Evolutionary conservation across 1,140 invertebrate genomes (phyloP).

Genomic region (Zaprionus taronus): DNA sequence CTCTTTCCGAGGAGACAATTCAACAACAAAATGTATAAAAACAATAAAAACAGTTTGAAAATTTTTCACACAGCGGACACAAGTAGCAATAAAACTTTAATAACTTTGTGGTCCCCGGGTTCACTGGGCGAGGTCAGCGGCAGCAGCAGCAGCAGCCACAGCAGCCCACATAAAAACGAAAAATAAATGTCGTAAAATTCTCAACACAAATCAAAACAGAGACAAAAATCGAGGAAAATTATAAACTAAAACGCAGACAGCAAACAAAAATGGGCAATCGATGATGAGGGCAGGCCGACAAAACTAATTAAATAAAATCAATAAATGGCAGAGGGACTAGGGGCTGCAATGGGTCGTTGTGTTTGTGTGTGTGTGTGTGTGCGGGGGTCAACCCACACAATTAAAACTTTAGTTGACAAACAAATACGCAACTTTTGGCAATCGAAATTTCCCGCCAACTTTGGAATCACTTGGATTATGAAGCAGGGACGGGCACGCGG

Average conservation of each 20-base stretch:
- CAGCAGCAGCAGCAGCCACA: background rate
- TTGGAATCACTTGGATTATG: background rate
- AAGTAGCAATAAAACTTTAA: constrained; percentile 72
- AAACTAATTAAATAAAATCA: constrained; percentile 80
- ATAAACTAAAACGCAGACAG: constrained; percentile 65
- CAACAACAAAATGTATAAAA: constrained; percentile 26
- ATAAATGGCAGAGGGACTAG: constrained; percentile 48
- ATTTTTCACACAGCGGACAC: constrained; percentile 41
- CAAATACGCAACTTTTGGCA: constrained; percentile 28
- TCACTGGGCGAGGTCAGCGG: constrained; percentile 48
- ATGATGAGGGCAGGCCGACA: constrained; percentile 44
- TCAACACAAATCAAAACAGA: constrained; percentile 61
- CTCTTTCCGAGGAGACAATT: constrained; percentile 9
- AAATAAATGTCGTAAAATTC: constrained; percentile 38
- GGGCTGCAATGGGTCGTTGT: constrained; percentile 20
- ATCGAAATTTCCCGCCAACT: constrained; percentile 47
- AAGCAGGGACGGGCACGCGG: background rate
- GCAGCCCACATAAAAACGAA: constrained; percentile 26
- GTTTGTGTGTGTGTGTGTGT: background rate
- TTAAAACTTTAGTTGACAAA: constrained; percentile 43
- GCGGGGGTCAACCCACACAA: constrained; percentile 44
- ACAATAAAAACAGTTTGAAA: constrained; percentile 51
- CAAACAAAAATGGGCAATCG: constrained; percentile 68
- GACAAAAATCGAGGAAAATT: constrained; percentile 39
- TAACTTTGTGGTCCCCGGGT: constrained; percentile 52